Evolutionary conservation across 1,140 invertebrate genomes (phyloP).

Genomic region (Diprion similis): DNA sequence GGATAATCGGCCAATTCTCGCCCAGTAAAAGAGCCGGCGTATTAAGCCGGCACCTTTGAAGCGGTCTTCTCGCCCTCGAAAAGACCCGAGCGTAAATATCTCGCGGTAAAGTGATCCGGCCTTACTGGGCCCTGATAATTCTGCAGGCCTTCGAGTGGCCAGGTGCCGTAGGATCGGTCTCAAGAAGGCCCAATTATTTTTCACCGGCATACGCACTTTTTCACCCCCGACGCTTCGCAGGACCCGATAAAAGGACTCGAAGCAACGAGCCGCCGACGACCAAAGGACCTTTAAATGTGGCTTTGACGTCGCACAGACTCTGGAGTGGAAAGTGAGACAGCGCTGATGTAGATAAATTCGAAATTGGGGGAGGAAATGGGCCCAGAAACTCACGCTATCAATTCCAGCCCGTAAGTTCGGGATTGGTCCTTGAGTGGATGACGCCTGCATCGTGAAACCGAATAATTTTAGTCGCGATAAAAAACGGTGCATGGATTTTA

Average conservation of each 20-base stretch:
- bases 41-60: not conserved
- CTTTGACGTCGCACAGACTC: not conserved
- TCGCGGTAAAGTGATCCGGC: not conserved
- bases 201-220: not conserved
- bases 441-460: not conserved
- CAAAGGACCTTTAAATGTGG: not conserved
- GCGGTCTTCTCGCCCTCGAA: not conserved
- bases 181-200: not conserved
- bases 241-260: not conserved
- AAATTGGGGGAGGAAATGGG: not conserved
- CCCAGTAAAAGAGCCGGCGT: not conserved
- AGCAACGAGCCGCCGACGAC: not conserved
- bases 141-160: no score
- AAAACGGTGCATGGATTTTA: not conserved
- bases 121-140: not conserved
- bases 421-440: not conserved
- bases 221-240: not conserved
- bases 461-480: not conserved
- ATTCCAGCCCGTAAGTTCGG: not conserved
- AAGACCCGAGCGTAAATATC: not conserved
- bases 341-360: not conserved
- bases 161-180: conserved; percentile 2
- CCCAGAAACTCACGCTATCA: not conserved
- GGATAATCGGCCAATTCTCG: conserved; percentile 1
- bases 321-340: not conserved